phyloP scores from a whole-genome alignment of 2,797 vertebrate genomes.

The Scarus forsteni region DNA sequence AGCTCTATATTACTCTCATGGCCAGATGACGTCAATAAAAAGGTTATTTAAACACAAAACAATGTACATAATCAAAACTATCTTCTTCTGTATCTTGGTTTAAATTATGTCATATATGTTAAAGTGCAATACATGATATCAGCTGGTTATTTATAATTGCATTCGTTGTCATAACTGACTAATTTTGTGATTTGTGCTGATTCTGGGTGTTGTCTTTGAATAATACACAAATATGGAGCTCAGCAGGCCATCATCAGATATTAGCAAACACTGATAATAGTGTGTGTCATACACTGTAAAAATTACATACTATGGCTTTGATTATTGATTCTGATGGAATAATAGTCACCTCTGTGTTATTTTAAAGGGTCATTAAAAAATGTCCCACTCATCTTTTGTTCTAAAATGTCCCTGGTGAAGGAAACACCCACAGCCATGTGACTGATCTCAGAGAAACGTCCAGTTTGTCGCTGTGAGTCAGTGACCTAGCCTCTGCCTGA shows the following conservation, averaged over 20 bases:
- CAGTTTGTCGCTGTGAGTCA: constrained; percentile 42
- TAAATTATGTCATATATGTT: no score
- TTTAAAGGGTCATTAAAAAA: neutral
- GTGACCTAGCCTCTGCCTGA: constrained; percentile 68
- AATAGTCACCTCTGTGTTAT: neutral
- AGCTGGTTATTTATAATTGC: neutral
- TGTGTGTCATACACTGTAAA: neutral
- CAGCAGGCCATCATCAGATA: neutral
- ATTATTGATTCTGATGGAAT: neutral
- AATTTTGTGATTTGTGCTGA: neutral
- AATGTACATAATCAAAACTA: no score
- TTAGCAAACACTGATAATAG: neutral
- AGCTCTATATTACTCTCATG: no score
- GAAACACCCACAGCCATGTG: constrained; percentile 44
- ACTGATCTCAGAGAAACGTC: constrained; percentile 55
- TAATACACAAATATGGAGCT: neutral
- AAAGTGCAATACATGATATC: no score
- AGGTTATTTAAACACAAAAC: no score
- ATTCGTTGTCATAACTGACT: neutral
- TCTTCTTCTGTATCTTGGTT: no score
- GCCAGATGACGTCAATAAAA: no score
- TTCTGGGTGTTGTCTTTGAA: neutral
- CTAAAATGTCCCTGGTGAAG: constrained; percentile 13
- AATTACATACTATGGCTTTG: no score
- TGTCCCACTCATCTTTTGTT: constrained; percentile 5